Evolutionary conservation across 1,140 invertebrate species (phyloP).

Genomic region (Pachypsylla venusta): DNA sequence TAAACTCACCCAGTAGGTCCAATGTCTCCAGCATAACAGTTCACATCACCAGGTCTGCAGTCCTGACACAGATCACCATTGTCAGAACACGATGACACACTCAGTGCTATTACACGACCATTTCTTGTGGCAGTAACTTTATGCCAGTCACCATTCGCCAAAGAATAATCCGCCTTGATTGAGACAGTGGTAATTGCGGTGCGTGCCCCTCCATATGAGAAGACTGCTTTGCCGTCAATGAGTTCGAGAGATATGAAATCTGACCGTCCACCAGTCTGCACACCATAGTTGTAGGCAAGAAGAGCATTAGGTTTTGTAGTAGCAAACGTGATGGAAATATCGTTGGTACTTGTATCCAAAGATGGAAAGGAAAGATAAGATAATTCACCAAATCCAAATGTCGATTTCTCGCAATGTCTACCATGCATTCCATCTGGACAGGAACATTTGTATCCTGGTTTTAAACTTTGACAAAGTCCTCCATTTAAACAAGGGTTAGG

Average conservation of each 20-base stretch:
- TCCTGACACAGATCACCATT: conserved; percentile 73
- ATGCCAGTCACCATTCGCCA: conserved; percentile 79
- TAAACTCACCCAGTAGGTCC: conserved; percentile 67
- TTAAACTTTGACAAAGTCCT: conserved; percentile 63
- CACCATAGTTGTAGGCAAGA: conserved; percentile 77
- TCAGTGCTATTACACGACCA: conserved; percentile 66
- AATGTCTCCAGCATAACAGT: conserved; percentile 67
- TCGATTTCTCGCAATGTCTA: conserved; percentile 73
- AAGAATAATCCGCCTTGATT: conserved; percentile 40
- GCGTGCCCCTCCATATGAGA: conserved; percentile 75
- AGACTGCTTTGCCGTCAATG: conserved; percentile 60
- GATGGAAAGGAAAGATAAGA: conserved; percentile 79
- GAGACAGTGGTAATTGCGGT: conserved; percentile 67
- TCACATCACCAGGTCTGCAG: conserved; percentile 59
- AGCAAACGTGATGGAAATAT: conserved; percentile 79
- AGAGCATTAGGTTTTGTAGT: conserved; percentile 75
- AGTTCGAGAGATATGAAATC: conserved; percentile 87
- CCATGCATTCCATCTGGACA: conserved; percentile 80
- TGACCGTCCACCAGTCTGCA: conserved; percentile 67
- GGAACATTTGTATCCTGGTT: conserved; percentile 71
- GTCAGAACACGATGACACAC: conserved; percentile 60
- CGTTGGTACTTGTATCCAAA: conserved; percentile 71
- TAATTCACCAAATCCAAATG: conserved; percentile 72
- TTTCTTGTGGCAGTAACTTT: conserved; percentile 82
- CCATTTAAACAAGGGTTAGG: conserved; percentile 80